Base-by-base conservation (phyloP, 2,797 vertebrate species). In the Gephyroberyx darwinii region DNA sequence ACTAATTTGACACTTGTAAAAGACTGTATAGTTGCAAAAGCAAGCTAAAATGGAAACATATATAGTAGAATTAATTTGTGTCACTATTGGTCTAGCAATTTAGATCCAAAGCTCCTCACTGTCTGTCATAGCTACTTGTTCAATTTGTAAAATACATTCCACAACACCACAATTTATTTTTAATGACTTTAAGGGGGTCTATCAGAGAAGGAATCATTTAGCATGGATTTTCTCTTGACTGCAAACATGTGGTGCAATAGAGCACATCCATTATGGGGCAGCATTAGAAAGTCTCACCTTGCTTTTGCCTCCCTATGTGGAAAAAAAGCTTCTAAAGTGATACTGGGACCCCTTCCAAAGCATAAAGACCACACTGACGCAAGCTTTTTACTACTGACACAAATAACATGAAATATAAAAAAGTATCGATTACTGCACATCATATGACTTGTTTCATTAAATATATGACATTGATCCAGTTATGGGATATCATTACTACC, bases 1-100 rank as follows among this genome's bases (percentile, higher is more conserved):
- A 78, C 85, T 89, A 85, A 91, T 90, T 86, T 86, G 85, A 89
- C 88, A 88, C 75, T 81, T 83, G 81, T 84, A 79, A 81, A 83
- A 83, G 58, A 83, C 74, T 72, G 72, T 69, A 54, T 45, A 47
- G 69, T 69, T 57, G 51, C 51, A 80, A 31, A 79, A 80, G 83
- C 68, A 16, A 13, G 63, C 48, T 54, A 63, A 77, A 84, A 75
- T 10, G n/a, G 53, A 84, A 81, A 75, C 31, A 26, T 60, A 75
- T 80, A 56, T 81, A 69, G 67, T 75, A 71, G 69, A 67, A 76
- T 69, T 75, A 3, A 17, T 71, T 78, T 82, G 63, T 62, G 35
- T 54, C 41, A 39, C 53, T 47, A 47, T 41, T 70, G 68, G 65
- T 57, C 26, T 14, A 20, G 51, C 41, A 73, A 58, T 20, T 63